Evolutionary conservation across 1,140 invertebrate genomes (phyloP).

Genomic region (Pseudomyrmex flavicornis): DNA sequence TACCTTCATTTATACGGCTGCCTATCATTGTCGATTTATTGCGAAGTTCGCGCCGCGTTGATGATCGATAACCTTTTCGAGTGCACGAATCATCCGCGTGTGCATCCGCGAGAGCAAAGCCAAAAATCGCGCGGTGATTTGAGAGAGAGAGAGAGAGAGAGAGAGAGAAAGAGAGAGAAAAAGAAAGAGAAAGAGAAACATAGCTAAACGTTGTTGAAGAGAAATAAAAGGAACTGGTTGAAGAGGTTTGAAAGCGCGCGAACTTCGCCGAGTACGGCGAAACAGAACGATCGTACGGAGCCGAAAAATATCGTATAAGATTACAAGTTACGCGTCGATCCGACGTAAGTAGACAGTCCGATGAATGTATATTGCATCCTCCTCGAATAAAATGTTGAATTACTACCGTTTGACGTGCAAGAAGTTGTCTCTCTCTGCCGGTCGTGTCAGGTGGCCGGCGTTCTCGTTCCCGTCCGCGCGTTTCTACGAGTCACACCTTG

Average conservation of each 20-base stretch:
- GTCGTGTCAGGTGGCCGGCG: slow-evolving; percentile 81
- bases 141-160: not conserved
- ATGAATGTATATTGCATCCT: slow-evolving; percentile 78
- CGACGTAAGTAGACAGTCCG: slow-evolving; percentile 68
- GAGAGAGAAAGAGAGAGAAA: not conserved
- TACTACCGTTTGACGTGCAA: slow-evolving; percentile 79
- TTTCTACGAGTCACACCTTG: slow-evolving; percentile 83
- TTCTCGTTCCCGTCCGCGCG: slow-evolving; percentile 78
- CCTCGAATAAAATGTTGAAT: slow-evolving; percentile 80
- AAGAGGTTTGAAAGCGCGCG: slow-evolving; percentile 42
- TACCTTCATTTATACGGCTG: not conserved
- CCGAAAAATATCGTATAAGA: slow-evolving; percentile 53
- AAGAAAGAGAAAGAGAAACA: not conserved
- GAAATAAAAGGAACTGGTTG: slow-evolving; percentile 16
- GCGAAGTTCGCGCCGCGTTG: not conserved
- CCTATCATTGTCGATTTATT: not conserved
- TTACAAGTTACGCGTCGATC: slow-evolving; percentile 63
- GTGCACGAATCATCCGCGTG: slow-evolving; percentile 18
- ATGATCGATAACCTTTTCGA: slow-evolving; percentile 23
- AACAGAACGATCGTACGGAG: not conserved
- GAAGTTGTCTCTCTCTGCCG: slow-evolving; percentile 71
- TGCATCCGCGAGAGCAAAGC: not conserved
- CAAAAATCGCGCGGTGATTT: slow-evolving; percentile 31
- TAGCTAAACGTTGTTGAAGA: not conserved
- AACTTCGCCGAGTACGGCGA: not conserved